Conservation (phyloP, 2,797 vertebrate species). For the Pangasius djambal region DNA sequence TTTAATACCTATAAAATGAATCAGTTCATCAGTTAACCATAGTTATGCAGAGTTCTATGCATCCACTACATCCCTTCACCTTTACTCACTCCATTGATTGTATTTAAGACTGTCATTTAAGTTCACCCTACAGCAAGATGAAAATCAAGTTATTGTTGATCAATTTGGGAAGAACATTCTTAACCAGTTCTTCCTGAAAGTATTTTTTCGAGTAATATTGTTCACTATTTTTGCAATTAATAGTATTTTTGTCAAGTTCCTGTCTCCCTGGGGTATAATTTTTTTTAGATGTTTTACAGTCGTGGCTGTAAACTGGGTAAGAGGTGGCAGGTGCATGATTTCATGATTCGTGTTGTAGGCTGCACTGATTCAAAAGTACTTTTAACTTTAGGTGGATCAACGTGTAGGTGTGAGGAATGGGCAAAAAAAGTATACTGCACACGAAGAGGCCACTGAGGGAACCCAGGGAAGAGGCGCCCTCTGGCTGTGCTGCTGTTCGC, state of each 20-base stretch:
- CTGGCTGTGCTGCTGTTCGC: conserved; percentile 29
- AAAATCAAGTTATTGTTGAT: background rate
- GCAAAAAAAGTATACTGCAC: background rate
- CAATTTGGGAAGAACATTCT: background rate
- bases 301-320: background rate
- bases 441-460: background rate
- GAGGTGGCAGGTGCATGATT: conserved; percentile 1
- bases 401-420: background rate
- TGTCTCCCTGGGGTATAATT: background rate
- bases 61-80: background rate
- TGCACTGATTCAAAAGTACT: conserved; percentile 21
- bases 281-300: background rate
- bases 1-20: background rate
- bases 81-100: background rate
- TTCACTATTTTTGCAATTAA: background rate
- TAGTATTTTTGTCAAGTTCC: background rate
- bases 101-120: background rate
- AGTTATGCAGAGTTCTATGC: background rate
- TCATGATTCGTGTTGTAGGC: conserved; percentile 1
- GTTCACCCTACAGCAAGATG: background rate
- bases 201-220: background rate
- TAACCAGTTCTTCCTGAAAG: background rate
- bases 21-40: background rate
- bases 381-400: background rate
- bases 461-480: conserved; percentile 15